Conservation (phyloP, 2,797 vertebrate species). For the Monodelphis domestica region DNA sequence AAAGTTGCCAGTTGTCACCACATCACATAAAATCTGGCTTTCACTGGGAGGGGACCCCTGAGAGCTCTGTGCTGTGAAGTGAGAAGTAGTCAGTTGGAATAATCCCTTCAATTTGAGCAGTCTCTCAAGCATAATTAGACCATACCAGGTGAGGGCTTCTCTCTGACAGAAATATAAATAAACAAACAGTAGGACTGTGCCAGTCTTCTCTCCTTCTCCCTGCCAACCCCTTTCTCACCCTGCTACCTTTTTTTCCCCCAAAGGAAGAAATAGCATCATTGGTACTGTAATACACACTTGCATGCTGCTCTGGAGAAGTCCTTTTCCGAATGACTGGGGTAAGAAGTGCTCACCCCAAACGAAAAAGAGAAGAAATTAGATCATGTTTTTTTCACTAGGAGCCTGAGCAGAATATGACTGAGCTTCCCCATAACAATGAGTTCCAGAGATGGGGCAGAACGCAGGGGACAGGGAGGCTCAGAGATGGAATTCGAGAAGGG, state of each 20-base stretch:
- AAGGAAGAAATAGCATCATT: not conserved
- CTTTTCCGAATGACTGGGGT: not conserved
- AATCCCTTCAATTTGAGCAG: slow-evolving; percentile 21
- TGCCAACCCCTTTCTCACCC: not conserved
- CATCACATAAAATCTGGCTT: slow-evolving; percentile 50
- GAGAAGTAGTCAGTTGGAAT: slow-evolving; percentile 17
- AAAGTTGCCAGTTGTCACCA: slow-evolving; percentile 66
- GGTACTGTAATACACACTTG: not conserved
- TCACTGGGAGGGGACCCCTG: not conserved
- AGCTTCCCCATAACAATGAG: not conserved
- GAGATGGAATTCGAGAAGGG: no score
- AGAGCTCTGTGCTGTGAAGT: slow-evolving; percentile 19
- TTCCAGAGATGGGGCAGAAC: not conserved
- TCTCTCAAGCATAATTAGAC: slow-evolving; percentile 43
- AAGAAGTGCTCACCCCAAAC: not conserved
- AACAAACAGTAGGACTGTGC: slow-evolving; percentile 32
- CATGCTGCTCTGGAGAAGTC: not conserved
- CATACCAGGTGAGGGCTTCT: slow-evolving; percentile 36
- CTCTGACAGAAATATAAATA: slow-evolving; percentile 12
- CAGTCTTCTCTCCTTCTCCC: not conserved
- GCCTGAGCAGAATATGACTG: not conserved
- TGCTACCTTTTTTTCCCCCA: not conserved
- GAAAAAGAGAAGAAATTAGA: not conserved
- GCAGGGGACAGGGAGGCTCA: not conserved
- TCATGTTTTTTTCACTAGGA: not conserved